Percentiles rank a stretch among this genome's conserved stretches.
Evolutionary conservation across 2,888 invertebrate species (phyloP).

Genomic region (Octodonta nipae): DNA sequence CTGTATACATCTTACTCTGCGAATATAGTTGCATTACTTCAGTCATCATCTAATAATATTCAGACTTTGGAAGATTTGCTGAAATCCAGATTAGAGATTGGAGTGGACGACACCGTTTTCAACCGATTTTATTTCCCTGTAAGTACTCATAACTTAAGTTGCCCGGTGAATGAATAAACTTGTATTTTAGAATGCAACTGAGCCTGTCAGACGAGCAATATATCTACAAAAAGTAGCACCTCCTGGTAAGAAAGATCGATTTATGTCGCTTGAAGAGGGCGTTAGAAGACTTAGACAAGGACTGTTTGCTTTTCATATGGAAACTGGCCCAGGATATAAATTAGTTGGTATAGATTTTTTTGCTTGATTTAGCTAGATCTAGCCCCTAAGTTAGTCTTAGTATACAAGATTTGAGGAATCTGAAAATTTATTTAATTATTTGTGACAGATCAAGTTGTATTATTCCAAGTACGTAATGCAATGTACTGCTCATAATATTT

Average conservation of each 20-base stretch:
- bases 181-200: slow-evolving; percentile 44
- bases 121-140: slow-evolving; percentile 58
- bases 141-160: slow-evolving; percentile 25
- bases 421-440: no score
- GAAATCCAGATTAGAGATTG: slow-evolving; percentile 51
- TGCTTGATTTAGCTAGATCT: no score
- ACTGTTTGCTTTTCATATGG: slow-evolving; percentile 59
- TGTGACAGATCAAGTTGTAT: no score
- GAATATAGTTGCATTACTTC: slow-evolving; percentile 60
- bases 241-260: slow-evolving; percentile 43
- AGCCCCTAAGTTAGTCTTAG: no score
- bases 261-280: slow-evolving; percentile 49
- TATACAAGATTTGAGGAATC: no score
- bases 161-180: no score
- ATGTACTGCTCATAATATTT: no score
- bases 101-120: slow-evolving; percentile 55
- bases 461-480: no score
- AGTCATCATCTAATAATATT: slow-evolving; percentile 57
- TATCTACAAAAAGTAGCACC: slow-evolving; percentile 52
- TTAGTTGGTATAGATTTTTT: slow-evolving; percentile 47
- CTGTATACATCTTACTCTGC: slow-evolving; percentile 64
- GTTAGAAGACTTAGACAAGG: slow-evolving; percentile 46
- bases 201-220: slow-evolving; percentile 47
- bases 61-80: slow-evolving; percentile 49
- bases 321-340: slow-evolving; percentile 56